Conservation (phyloP, 2,888 invertebrate genomes). For the Norana najaformis region DNA sequence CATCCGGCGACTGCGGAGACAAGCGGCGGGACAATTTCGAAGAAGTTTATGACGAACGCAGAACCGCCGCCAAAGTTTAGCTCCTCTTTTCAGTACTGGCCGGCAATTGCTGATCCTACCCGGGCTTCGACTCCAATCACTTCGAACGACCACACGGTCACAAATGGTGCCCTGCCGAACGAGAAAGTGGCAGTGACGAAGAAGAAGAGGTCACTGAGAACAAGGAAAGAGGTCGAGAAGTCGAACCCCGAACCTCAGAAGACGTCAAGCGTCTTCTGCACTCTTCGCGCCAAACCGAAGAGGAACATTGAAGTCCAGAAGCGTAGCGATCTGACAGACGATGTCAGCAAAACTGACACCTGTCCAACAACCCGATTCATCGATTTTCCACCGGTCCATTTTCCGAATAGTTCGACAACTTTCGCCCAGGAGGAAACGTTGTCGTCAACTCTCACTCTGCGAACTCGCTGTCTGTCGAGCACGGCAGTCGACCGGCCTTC, state of each 20-base stretch:
- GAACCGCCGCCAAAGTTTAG: neutral
- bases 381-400: neutral
- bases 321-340: neutral
- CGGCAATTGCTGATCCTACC: neutral
- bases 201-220: neutral
- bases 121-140: neutral
- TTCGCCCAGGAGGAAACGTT: neutral
- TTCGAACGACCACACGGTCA: neutral
- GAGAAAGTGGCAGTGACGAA: neutral
- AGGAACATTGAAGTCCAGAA: neutral
- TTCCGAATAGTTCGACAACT: neutral
- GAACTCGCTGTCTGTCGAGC: neutral
- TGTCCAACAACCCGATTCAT: neutral
- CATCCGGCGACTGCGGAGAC: neutral
- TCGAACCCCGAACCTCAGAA: constrained; percentile 8
- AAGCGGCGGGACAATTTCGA: neutral
- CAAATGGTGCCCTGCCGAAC: neutral
- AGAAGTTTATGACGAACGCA: neutral
- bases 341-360: neutral
- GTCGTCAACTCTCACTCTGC: neutral
- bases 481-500: neutral
- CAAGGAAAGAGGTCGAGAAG: neutral
- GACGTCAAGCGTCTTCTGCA: neutral
- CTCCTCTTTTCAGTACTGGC: constrained; percentile 15
- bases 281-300: constrained; percentile 9